Evolutionary conservation across 2,797 vertebrate species (phyloP), one percentile per base, ranked within the genome.

Genomic region (Oreochromis mossambicus): DNA sequence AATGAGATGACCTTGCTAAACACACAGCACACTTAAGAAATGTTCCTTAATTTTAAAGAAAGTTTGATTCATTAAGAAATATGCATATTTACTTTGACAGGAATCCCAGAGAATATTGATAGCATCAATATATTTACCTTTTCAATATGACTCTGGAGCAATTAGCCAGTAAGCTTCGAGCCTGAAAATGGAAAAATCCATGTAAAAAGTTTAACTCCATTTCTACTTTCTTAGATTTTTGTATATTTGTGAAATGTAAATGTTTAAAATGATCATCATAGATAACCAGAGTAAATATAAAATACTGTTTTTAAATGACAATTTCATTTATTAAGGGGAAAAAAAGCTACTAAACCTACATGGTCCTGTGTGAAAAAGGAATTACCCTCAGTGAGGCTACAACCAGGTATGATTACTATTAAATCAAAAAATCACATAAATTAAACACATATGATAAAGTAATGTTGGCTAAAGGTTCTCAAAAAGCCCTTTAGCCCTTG

Each of bases 161-260:
- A 29, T 73, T 73, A 48, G 41, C 17, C 24, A 1, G 15, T 29
- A 17, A 19, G 41, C 41, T 48, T 73, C 4, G 15, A 48, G 68
- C 68, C 68, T 73, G 15, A 73, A 73, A 48, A 12, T 48, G 1
- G 6, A 10, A 48, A 73, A 48, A 17, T 41, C 17, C 7, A 19
- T n/a, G 15, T 15, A 0, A 1, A 58, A 58, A 17, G 14, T 17
- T 41, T 38, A 36, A 3, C 38, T 11, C 10, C 4, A 11, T 41
- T 58, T 32, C 8, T 10, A 2, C 13, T 32, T 17, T 17, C 26
- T 58, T 58, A 32, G 26, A 9, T 58, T 58, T 58, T 2, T 58
- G 26, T 58, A 5, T 58, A 58, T 32, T 58, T 58, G 26, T 32
- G 26, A 32, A 17, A 32, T 32, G 7, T 32, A 58, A 32, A 32